Conservation (phyloP, 1,140 invertebrate species). For the Cardiocondyla obscurior region DNA sequence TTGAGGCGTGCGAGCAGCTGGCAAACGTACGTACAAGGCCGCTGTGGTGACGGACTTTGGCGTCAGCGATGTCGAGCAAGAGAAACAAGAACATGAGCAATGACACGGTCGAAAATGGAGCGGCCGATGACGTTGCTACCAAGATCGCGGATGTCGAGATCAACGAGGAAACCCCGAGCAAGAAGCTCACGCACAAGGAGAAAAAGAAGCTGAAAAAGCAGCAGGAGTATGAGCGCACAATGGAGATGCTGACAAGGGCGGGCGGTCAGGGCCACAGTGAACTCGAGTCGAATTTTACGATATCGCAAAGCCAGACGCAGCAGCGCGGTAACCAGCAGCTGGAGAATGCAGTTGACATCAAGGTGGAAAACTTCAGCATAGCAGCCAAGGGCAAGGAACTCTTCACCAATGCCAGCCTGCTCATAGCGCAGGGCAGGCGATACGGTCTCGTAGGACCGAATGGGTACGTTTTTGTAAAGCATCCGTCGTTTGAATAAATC, state of each 20-base stretch:
- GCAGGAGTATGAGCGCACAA: conserved; percentile 95
- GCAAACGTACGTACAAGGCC: not conserved
- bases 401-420: conserved; percentile 97
- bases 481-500: too few species aligned
- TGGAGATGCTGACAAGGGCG: conserved; percentile 94
- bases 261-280: conserved; percentile 94
- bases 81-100: not conserved
- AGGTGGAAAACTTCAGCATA: conserved; percentile 99
- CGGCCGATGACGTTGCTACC: conserved; percentile 78
- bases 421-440: conserved; percentile 96
- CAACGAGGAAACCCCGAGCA: conserved; percentile 70
- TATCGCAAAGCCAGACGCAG: conserved; percentile 89
- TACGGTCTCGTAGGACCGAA: conserved; percentile 99
- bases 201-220: conserved; percentile 97
- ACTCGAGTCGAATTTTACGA: conserved; percentile 96
- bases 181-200: conserved; percentile 96
- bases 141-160: conserved; percentile 76
- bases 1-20: conserved; percentile 17
- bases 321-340: conserved; percentile 88
- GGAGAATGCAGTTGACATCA: conserved; percentile 98
- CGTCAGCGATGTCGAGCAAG: not conserved
- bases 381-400: conserved; percentile 98
- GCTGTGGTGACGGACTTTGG: not conserved
- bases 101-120: conserved; percentile 43
- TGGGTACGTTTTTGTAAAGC: conserved; percentile 90